Evolutionary conservation across 1,140 invertebrate genomes (phyloP), one percentile per base, ranked within the genome.

Genomic region (Drusus annulatus): DNA sequence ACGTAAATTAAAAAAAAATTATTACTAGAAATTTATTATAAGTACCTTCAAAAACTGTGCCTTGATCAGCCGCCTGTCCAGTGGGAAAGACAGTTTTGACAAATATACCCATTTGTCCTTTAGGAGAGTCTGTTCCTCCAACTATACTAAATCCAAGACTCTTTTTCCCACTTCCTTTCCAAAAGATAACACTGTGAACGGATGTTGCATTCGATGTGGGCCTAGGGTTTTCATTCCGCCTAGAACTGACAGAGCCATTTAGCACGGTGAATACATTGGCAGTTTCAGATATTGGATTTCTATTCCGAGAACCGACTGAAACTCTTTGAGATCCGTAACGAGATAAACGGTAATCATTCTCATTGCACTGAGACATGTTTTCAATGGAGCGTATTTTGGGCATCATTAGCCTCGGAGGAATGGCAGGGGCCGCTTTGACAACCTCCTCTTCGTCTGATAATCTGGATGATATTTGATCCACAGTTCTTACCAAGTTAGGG

Each of bases 41-140:
- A 17, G 25, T 89, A 97, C 96, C 96, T 93, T 96, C 96, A 90
- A 93, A 94, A 68, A 98, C 90, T 82, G 92, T 92, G 71, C 94
- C 88, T 76, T 92, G 91, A 80, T 93, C 91, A 45, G 93, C 93
- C 8, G 94, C 94, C 80, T 94, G 93, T 50, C 94, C 94, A 78
- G 92, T 92, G 62, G 93, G 92, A 85, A 95, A 96, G 65, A 96
- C 94, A n/a, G 93, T 95, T 86, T 96, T 96, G 16, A 96, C 93
- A 85, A 94, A 96, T 78, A 96, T 95, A 16, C 95, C 94, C 87
- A 96, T 92, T 84, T 94, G 92, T 2, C 94, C 94, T 82, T 94
- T 92, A 4, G 94, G 94, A 58, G 93, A 95, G 83, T 93, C 93
- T 69, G 91, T 91, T 1, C 94, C 95, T n/a, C 95, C 95, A 0